Conservation (phyloP, 2,888 invertebrate genomes). For the Antheraea assamensis region DNA sequence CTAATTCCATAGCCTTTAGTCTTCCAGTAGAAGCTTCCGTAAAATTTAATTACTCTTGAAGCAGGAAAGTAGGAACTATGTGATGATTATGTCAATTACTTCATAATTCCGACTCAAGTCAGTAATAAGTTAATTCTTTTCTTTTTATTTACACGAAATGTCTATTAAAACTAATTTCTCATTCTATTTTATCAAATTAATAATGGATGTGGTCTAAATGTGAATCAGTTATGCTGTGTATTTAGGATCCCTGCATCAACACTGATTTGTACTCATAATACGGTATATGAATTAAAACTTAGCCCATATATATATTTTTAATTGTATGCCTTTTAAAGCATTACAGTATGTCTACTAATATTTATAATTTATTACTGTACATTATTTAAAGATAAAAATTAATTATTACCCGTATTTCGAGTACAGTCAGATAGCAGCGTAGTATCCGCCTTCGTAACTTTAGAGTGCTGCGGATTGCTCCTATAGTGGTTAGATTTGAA, state of each 20-base stretch:
- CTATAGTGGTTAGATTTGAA: conserved; percentile 73
- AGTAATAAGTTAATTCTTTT: conserved; percentile 46
- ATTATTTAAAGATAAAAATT: background rate
- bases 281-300: conserved; percentile 23
- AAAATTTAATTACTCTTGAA: conserved; percentile 65
- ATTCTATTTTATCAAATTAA: conserved; percentile 66
- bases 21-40: conserved; percentile 76
- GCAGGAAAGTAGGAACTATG: conserved; percentile 77
- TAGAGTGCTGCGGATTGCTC: conserved; percentile 73
- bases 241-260: conserved; percentile 65
- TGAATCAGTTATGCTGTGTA: conserved; percentile 69
- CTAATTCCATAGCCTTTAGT: conserved; percentile 66
- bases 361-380: background rate
- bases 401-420: conserved; percentile 34
- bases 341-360: background rate
- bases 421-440: conserved; percentile 62
- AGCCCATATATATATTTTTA: background rate
- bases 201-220: conserved; percentile 77
- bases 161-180: conserved; percentile 62
- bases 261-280: conserved; percentile 60
- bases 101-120: conserved; percentile 68
- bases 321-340: background rate
- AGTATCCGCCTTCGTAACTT: conserved; percentile 74
- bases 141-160: conserved; percentile 51
- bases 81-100: conserved; percentile 82